Base-by-base conservation (phyloP, 2,113 vertebrate species). In the Rhinogobius similis region DNA sequence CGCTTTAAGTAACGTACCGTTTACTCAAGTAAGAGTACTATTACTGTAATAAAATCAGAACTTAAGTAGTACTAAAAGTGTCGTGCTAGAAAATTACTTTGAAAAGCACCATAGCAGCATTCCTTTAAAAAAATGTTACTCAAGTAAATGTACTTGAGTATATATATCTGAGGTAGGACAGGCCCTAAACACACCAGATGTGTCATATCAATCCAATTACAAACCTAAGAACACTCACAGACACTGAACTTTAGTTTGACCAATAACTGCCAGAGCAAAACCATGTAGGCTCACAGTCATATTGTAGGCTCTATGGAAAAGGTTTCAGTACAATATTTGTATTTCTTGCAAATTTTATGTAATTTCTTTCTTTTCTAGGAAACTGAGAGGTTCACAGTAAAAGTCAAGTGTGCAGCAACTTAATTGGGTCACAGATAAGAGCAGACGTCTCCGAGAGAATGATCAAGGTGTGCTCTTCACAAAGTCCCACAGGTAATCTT, bases 401-500 rank as follows among this genome's bases (percentile, higher is more conserved):
- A 56, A 29, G 53, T 58, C 26, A 58, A 46, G 46, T 58, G 67
- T 29, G 21, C 24, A 18, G 24, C 46, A 43, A 46, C 10, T 66
- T 20, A 81, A 77, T 68, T 16, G 53, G 70, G 72, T 80, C 79
- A 74, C 41, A 65, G 62, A 82, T 65, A 71, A 21, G 36, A 13
- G 16, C 48, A 69, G 18, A 64, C 38, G 27, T 2, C 46, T 76
- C 50, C 64, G 52, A 43, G 20, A 66, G 77, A 75, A 68, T 81
- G 81, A 88, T 84, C 74, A 62, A 64, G 52, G 68, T n/a, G 1
- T 83, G 83, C 52, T 81, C 39, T 23, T 27, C 65, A 77, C 84
- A 88, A 85, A 84, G 81, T 87, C 75, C 70, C 64, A 36, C 36
- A 0, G 39, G 76, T 83, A 50, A 82, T 71, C 62, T 78, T 82